phyloP scores from a whole-genome alignment of 53 echinoderm and acorn worm genomes.

The Zoroaster sp. region DNA sequence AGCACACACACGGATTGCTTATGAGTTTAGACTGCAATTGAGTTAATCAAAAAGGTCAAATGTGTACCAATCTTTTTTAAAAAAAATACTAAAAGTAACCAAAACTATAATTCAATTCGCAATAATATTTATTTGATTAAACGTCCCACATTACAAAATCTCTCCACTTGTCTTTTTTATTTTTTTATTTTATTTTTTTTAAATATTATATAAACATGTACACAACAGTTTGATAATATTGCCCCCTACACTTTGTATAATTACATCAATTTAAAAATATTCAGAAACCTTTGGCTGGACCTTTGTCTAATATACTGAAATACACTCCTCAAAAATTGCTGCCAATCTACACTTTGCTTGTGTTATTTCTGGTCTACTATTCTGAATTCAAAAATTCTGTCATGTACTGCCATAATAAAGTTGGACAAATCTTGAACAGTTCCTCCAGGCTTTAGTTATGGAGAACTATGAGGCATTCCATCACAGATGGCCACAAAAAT shows the following conservation, averaged over 20 bases:
- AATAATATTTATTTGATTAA: neutral
- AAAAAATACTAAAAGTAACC: neutral
- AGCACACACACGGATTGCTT: neutral
- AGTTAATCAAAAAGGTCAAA: neutral
- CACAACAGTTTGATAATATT: conserved; percentile 30
- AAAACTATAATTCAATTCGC: neutral
- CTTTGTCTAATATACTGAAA: neutral
- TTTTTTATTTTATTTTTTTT: neutral
- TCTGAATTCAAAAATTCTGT: too few species aligned
- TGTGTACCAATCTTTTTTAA: neutral
- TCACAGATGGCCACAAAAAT: too few species aligned
- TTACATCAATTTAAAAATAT: neutral
- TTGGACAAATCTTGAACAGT: too few species aligned
- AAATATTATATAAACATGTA: conserved; percentile 29
- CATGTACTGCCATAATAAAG: too few species aligned
- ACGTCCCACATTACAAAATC: neutral
- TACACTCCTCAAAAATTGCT: neutral
- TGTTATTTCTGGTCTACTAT: too few species aligned
- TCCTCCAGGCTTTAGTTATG: too few species aligned
- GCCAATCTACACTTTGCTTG: neutral
- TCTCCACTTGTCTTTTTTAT: neutral
- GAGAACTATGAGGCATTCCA: too few species aligned
- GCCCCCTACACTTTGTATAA: neutral
- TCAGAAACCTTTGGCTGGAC: neutral
- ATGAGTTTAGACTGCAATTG: neutral